Conservation (phyloP, 2,888 invertebrate genomes). For the Eupithecia inturbata region DNA sequence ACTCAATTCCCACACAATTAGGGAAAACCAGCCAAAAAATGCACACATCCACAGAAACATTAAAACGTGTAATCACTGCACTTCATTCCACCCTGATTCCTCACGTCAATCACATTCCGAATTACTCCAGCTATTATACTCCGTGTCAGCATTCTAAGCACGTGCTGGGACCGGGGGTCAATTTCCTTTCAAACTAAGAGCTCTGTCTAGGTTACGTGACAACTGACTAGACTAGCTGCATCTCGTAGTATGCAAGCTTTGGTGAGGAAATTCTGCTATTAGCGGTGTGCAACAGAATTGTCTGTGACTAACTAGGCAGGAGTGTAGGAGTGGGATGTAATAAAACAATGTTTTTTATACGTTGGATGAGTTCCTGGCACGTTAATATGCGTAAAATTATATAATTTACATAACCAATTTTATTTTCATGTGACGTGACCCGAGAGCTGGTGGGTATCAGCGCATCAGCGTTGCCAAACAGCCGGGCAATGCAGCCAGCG, state of each 20-base stretch:
- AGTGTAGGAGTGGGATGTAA: neutral
- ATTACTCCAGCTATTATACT: constrained; percentile 51
- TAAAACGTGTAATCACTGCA: constrained; percentile 9
- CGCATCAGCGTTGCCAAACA: too few relatives aligned
- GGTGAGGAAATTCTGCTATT: neutral
- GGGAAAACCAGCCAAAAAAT: neutral
- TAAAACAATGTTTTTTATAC: too few relatives aligned
- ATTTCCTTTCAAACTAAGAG: constrained; percentile 62
- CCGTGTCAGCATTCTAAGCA: constrained; percentile 58
- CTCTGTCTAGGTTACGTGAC: constrained; percentile 45
- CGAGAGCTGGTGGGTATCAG: too few relatives aligned
- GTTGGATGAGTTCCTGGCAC: too few relatives aligned
- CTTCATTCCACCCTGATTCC: constrained; percentile 25
- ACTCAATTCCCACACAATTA: neutral
- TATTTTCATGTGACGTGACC: too few relatives aligned
- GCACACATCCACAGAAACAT: neutral
- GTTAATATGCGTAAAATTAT: too few relatives aligned
- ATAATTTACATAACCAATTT: too few relatives aligned
- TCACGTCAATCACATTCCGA: constrained; percentile 56
- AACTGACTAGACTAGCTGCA: constrained; percentile 13
- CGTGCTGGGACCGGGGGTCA: constrained; percentile 64
- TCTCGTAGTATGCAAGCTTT: constrained; percentile 13
- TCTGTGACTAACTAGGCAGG: neutral
- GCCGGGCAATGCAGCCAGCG: too few relatives aligned
- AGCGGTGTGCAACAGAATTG: neutral